phyloP scores from a whole-genome alignment of 2,113 vertebrate genomes.

The Corythornis vintsioides region DNA sequence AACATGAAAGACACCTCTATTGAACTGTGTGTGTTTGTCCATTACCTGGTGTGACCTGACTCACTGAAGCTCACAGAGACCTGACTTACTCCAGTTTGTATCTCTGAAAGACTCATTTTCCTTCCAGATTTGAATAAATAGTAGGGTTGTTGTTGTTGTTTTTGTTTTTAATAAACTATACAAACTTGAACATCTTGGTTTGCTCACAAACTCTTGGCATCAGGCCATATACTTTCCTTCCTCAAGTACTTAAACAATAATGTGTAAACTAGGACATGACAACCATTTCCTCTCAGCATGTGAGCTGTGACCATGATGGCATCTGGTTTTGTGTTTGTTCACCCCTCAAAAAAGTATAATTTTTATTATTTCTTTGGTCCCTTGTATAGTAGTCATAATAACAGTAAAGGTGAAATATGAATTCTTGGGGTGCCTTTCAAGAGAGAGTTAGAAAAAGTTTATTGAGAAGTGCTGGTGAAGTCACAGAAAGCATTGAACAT shows the following conservation, averaged over 20 bases:
- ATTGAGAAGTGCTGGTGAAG: not conserved
- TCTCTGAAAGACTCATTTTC: not conserved
- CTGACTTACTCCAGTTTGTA: not conserved
- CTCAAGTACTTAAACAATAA: not conserved
- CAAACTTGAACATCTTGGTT: not conserved
- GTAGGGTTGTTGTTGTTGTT: not conserved
- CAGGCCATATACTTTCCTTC: not conserved
- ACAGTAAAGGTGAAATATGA: not conserved
- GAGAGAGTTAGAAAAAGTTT: not conserved
- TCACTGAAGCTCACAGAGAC: not conserved
- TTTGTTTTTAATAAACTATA: not conserved
- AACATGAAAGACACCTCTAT: not conserved
- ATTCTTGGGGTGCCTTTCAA: not conserved
- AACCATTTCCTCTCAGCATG: not conserved
- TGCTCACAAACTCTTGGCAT: not conserved
- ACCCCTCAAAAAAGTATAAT: not conserved
- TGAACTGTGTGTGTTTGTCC: not conserved
- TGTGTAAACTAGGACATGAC: not conserved
- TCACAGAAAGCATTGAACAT: not conserved
- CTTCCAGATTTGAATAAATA: not conserved
- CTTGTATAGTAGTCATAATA: not conserved
- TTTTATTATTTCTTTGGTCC: not conserved
- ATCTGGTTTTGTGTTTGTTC: not conserved
- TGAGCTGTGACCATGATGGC: not conserved
- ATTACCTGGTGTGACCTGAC: not conserved